Evolutionary conservation across 2,113 vertebrate species (phyloP).

Genomic region (Lates calcarifer): DNA sequence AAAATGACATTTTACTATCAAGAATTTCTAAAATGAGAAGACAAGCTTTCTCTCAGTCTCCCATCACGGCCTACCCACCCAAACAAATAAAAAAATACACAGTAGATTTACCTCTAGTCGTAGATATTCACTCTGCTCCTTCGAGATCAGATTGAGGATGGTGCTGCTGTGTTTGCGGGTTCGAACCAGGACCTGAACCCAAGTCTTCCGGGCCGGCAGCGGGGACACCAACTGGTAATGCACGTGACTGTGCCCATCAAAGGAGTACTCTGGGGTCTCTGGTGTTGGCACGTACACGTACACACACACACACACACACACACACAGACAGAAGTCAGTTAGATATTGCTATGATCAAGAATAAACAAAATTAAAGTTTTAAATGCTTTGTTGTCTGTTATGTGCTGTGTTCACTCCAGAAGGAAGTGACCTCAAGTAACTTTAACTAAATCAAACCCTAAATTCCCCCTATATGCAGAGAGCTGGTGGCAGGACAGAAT

Average conservation of each 20-base stretch:
- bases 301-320: conserved; percentile 19
- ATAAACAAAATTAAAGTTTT: conserved; percentile 22
- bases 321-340: conserved; percentile 16
- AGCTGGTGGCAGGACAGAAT: conserved; percentile 21
- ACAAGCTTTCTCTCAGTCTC: background rate
- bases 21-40: background rate
- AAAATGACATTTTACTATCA: background rate
- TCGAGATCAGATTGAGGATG: conserved; percentile 85
- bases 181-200: conserved; percentile 86
- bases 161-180: conserved; percentile 87
- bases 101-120: conserved; percentile 86
- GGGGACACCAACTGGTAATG: conserved; percentile 84
- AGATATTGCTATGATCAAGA: background rate
- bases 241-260: conserved; percentile 86
- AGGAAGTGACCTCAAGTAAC: conserved; percentile 9
- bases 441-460: background rate
- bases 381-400: too few relatives aligned
- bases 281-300: conserved; percentile 5
- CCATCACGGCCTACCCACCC: background rate
- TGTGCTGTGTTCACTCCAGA: too few relatives aligned
- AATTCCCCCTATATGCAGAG: background rate
- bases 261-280: conserved; percentile 88
- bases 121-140: conserved; percentile 87
- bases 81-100: background rate
- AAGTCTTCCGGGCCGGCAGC: conserved; percentile 82